Conservation (phyloP, 1,140 invertebrate genomes). For the Cryptotermes secundus region DNA sequence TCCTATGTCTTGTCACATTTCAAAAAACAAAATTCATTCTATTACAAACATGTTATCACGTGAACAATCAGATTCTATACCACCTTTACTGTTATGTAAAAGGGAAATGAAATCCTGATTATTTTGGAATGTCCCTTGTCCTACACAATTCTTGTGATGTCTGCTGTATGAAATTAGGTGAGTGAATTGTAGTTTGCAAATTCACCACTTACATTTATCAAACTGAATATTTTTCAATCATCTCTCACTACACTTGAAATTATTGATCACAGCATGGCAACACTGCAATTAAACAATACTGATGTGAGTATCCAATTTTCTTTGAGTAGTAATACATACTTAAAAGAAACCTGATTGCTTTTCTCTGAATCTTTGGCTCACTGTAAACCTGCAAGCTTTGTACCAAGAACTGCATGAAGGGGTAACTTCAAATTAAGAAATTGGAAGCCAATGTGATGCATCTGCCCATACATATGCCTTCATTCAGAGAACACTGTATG, state of each 20-base stretch:
- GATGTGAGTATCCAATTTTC: background rate
- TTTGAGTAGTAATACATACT: background rate
- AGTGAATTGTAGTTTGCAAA: background rate
- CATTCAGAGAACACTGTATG: too few relatives aligned
- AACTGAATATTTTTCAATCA: background rate
- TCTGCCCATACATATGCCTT: background rate
- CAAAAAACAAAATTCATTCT: too few relatives aligned
- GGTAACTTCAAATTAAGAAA: slow-evolving; percentile 11
- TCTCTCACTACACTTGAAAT: background rate
- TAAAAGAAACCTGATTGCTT: background rate
- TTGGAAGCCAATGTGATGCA: background rate
- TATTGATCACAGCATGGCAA: slow-evolving; percentile 2
- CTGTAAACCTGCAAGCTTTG: background rate
- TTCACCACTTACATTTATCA: background rate
- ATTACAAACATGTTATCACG: background rate
- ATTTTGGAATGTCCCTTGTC: background rate
- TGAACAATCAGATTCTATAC: too few relatives aligned
- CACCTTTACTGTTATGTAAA: too few relatives aligned
- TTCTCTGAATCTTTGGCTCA: background rate
- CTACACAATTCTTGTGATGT: background rate
- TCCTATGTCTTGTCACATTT: background rate
- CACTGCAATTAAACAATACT: background rate
- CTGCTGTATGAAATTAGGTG: background rate
- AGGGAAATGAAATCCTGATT: background rate
- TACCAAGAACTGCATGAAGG: background rate